Conservation (phyloP, 2,113 vertebrate species). For the Laterallus jamaicensis region DNA sequence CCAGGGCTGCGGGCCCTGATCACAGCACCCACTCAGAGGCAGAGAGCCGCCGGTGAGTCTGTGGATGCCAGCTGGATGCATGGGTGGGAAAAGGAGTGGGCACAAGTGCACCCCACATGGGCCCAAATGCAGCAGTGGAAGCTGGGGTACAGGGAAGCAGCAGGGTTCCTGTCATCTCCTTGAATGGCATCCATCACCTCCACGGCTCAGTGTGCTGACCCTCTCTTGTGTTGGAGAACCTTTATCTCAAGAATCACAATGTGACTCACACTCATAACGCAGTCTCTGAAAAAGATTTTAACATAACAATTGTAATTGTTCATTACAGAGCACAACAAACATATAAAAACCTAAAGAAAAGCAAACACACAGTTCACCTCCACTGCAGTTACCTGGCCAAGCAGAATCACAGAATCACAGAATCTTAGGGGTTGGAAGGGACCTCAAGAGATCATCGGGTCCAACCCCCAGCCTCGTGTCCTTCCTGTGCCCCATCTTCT, state of each 20-base stretch:
- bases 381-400: background rate
- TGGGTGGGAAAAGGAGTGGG: background rate
- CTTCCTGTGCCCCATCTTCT: background rate
- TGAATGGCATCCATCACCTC: accelerated
- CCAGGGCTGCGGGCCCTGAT: accelerated
- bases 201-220: accelerated
- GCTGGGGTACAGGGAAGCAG: background rate
- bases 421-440: no score
- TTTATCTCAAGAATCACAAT: background rate
- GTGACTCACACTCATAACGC: background rate
- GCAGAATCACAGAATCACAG: background rate
- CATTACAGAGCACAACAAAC: background rate
- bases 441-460: no score
- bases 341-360: background rate
- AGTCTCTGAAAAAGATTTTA: background rate
- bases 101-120: background rate
- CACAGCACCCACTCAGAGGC: accelerated
- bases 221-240: background rate
- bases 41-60: background rate
- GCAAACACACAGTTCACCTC: background rate
- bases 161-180: background rate
- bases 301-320: background rate
- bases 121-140: background rate
- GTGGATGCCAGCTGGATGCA: accelerated
- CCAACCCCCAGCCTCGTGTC: background rate